A percentile compares a stretch with the other conserved stretches of the same genome.
These are phyloP conservation scores for Phalacrocorax carbo DNA, from an alignment of 2,113 vertebrate genomes.

Conservation along the genomic window DNA sequence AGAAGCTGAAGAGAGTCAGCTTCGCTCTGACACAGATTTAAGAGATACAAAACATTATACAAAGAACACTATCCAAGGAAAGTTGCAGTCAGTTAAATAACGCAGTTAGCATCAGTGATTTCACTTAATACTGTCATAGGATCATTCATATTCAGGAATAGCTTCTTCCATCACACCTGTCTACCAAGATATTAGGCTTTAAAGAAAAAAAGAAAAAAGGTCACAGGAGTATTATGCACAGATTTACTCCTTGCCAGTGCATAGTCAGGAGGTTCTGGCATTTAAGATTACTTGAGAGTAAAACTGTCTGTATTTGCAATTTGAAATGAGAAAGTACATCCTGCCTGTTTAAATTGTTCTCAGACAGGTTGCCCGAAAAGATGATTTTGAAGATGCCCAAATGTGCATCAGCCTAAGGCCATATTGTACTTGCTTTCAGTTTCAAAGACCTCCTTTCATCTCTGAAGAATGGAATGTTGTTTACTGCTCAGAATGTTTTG, in stretches of 20 bases:
- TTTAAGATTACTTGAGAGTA: conserved; percentile 25
- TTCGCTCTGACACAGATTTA: not conserved
- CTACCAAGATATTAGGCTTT: not conserved
- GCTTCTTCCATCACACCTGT: not conserved
- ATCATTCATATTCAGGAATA: not conserved
- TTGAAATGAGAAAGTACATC: conserved; percentile 44
- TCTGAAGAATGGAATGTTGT: conserved; percentile 68
- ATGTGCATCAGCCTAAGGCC: conserved; percentile 48
- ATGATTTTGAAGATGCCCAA: conserved; percentile 61
- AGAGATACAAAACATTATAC: not conserved
- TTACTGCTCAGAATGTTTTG: conserved; percentile 67
- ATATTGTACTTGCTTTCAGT: conserved; percentile 53
- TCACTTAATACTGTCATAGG: not conserved
- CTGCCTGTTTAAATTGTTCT: conserved; percentile 58
- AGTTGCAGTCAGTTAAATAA: not conserved
- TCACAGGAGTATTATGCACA: not conserved
- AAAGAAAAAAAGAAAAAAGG: not conserved
- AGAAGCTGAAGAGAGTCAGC: not conserved
- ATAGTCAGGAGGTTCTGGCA: not conserved
- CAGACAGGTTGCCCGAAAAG: conserved; percentile 62
- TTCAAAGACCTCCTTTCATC: conserved; percentile 68
- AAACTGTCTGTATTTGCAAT: conserved; percentile 43
- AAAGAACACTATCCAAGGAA: not conserved
- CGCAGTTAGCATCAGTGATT: not conserved
- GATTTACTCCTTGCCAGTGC: not conserved